Evolutionary conservation across 2,888 invertebrate species (phyloP).

Genomic region (Dryomyza anilis): DNA sequence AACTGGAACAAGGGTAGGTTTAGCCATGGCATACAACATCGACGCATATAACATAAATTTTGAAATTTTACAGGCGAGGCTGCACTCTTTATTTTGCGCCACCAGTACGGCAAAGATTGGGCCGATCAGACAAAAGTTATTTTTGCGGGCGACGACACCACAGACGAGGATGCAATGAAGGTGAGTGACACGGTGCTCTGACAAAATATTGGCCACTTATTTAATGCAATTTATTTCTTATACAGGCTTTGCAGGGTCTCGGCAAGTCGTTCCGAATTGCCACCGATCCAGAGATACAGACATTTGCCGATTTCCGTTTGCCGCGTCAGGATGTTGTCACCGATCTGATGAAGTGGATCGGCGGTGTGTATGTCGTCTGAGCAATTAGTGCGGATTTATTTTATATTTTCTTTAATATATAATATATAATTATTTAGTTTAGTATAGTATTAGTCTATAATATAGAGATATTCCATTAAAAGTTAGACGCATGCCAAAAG

Average conservation of each 20-base stretch:
- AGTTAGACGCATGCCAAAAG: not conserved
- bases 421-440: slow-evolving; percentile 15
- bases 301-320: slow-evolving; percentile 73
- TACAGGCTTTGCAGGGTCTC: slow-evolving; percentile 72
- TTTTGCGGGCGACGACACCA: slow-evolving; percentile 86
- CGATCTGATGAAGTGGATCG: slow-evolving; percentile 74
- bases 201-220: not conserved
- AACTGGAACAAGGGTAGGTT: slow-evolving; percentile 73
- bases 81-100: slow-evolving; percentile 73
- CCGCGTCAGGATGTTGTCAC: slow-evolving; percentile 74
- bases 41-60: no score
- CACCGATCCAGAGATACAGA: slow-evolving; percentile 70
- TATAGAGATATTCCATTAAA: not conserved
- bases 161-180: slow-evolving; percentile 89
- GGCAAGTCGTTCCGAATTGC: slow-evolving; percentile 78
- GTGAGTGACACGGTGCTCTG: slow-evolving; percentile 60
- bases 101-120: slow-evolving; percentile 76
- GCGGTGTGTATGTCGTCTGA: slow-evolving; percentile 41
- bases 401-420: no score
- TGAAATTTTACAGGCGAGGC: slow-evolving; percentile 64
- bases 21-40: not conserved
- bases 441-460: slow-evolving; percentile 20
- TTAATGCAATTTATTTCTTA: slow-evolving; percentile 10
- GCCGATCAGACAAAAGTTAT: slow-evolving; percentile 73
- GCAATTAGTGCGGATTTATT: not conserved